Conservation (phyloP, 2,888 invertebrate genomes). For the Melipona bicolor region DNA sequence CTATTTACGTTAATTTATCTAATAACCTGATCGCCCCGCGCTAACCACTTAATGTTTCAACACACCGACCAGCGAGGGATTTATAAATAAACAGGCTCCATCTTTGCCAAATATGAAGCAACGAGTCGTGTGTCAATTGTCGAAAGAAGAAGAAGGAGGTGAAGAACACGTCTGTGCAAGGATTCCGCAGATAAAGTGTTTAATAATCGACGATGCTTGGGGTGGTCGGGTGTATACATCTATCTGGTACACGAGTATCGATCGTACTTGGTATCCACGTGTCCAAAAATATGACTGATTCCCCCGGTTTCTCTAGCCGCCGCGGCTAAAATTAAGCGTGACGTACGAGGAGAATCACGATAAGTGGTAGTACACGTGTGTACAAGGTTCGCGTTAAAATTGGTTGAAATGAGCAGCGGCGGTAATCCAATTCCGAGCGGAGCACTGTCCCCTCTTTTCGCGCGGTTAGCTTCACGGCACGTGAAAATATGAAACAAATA, state of each 20-base stretch:
- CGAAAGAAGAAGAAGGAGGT: too few species aligned
- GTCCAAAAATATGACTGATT: slow-evolving; percentile 1
- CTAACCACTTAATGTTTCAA: too few species aligned
- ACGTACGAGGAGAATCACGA: slow-evolving; percentile 47
- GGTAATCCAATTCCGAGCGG: slow-evolving; percentile 58
- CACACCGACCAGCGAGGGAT: too few species aligned
- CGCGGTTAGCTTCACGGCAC: slow-evolving; percentile 40
- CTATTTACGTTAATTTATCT: too few species aligned
- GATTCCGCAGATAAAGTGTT: too few species aligned
- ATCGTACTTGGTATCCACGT: background rate
- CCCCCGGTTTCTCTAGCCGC: background rate
- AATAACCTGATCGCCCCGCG: too few species aligned
- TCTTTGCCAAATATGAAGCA: too few species aligned
- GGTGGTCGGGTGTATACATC: background rate
- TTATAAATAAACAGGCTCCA: too few species aligned
- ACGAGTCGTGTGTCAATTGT: too few species aligned
- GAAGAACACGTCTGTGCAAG: too few species aligned
- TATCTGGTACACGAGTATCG: background rate
- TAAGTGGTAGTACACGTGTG: slow-evolving; percentile 38
- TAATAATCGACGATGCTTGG: too few species aligned
- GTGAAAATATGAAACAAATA: slow-evolving; percentile 52
- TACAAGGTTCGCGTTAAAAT: slow-evolving; percentile 47
- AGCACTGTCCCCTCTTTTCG: slow-evolving; percentile 20
- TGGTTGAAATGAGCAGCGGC: slow-evolving; percentile 52
- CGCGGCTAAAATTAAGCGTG: slow-evolving; percentile 30